Base-by-base conservation (phyloP, 2,888 invertebrate species). In the Drosophila eohydei region DNA sequence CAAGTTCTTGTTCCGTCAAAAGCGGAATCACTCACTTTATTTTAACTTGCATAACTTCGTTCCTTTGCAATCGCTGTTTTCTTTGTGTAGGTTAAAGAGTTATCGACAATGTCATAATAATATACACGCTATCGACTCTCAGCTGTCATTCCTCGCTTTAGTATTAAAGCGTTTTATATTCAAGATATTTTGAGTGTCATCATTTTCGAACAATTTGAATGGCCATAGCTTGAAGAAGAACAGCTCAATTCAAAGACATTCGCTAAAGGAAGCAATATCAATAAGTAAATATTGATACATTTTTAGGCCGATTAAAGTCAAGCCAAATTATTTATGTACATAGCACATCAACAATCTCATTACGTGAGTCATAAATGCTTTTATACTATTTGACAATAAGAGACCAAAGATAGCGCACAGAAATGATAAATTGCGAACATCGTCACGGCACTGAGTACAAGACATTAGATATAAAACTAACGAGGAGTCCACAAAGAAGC, bases 281-380 rank as follows among this genome's bases (percentile, higher is more conserved):
- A n/a, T 28, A 21, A 21, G 21, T n/a, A 1, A 26, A 26, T 6
- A 28, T 46, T 8, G 8, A 1, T 21, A 2, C 7, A 1, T 8
- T 26, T 14, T 46, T 1, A 8, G 16, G 2, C 3, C 1, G 2
- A 6, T 21, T 44, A 12, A 44, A 26, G 44, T 3, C 21, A 12
- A 26, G 1, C 21, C 6, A 44, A 44, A 44, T 11, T 5, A 12
- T 12, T 44, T 30, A 16, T 30, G 48, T 30, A 21, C 21, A 21
- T 21, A 0, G 16, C 12, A 12, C 16, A 7, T 40, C 21, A 40
- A 40, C 16, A 54, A 30, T 3, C 28, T 11, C 36, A 48, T 6
- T 26, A 9, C 8, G 21, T 77, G 61, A 76, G 40, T 76, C 75
- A 76, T 30, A 41, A 16, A 14, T 30, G 32, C 12, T 46, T 50